Evolutionary conservation across 2,888 invertebrate genomes (phyloP).

Genomic region (Xanthia icteritia): DNA sequence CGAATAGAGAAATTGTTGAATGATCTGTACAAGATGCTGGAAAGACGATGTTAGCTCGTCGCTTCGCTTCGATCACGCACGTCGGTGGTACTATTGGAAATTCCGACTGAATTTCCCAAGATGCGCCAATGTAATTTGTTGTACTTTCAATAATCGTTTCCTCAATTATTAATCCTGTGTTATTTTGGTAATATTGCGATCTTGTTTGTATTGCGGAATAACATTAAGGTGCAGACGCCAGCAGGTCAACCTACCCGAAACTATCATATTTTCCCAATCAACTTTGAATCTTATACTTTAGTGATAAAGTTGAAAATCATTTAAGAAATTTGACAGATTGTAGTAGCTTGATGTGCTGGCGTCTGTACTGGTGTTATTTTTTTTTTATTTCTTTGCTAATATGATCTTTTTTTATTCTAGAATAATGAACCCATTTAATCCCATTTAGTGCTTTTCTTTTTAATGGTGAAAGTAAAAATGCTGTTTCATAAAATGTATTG

Average conservation of each 20-base stretch:
- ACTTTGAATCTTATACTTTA: too few relatives aligned
- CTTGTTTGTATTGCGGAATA: not conserved
- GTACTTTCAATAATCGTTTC: not conserved
- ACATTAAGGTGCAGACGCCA: too few relatives aligned
- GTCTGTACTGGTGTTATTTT: too few relatives aligned
- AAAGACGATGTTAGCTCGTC: not conserved
- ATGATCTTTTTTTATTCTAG: not conserved
- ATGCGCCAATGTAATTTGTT: not conserved
- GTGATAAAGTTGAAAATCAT: too few relatives aligned
- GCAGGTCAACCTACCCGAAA: too few relatives aligned
- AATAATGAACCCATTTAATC: not conserved
- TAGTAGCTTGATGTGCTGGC: too few relatives aligned
- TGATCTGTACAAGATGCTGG: not conserved
- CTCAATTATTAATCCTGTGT: not conserved
- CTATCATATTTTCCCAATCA: too few relatives aligned
- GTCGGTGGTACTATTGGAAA: conserved; percentile 6
- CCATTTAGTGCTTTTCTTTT: not conserved
- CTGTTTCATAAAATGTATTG: not conserved
- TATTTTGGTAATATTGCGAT: not conserved
- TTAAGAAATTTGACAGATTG: too few relatives aligned
- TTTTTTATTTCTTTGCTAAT: not conserved
- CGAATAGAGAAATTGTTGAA: conserved; percentile 5
- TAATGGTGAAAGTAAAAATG: not conserved
- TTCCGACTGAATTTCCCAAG: not conserved
- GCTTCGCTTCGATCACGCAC: too few relatives aligned